phyloP scores from a whole-genome alignment of 2,888 invertebrate genomes.

The Bruchidius siliquastri region DNA sequence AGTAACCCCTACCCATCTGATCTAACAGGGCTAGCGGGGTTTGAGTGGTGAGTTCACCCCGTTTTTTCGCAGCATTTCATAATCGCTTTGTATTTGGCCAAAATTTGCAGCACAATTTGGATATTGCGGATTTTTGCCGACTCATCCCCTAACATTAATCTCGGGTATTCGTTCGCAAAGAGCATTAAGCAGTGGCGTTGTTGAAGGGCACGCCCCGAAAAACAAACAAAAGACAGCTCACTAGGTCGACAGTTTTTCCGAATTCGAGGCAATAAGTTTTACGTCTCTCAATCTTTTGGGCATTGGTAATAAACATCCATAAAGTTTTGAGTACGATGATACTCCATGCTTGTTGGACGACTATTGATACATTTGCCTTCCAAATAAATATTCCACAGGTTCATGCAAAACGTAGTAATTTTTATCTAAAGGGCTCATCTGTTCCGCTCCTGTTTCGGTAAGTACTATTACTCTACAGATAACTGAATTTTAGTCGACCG shows the following conservation, averaged over 20 bases:
- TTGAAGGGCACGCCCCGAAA: background rate
- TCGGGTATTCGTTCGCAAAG: constrained; percentile 1
- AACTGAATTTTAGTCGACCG: no score
- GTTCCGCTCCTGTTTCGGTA: no score
- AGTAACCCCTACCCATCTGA: background rate
- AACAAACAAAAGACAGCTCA: background rate
- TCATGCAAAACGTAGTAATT: no score
- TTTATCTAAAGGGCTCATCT: no score
- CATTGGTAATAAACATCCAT: no score
- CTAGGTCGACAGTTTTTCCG: no score
- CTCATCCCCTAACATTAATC: constrained; percentile 1
- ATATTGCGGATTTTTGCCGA: constrained; percentile 2
- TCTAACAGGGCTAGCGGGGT: background rate
- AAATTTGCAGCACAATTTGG: constrained; percentile 3
- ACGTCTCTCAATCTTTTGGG: no score
- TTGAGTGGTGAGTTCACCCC: background rate
- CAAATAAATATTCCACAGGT: no score
- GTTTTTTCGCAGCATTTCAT: background rate
- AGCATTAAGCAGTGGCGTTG: background rate
- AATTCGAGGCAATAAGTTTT: background rate
- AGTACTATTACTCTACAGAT: no score
- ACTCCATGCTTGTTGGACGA: no score
- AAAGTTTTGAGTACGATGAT: no score
- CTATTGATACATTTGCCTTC: no score
- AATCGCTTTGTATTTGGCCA: constrained; percentile 3